Evolutionary conservation across 2,888 invertebrate genomes (phyloP), one percentile per base, ranked within the genome.

Genomic region (Julus scandinavius): DNA sequence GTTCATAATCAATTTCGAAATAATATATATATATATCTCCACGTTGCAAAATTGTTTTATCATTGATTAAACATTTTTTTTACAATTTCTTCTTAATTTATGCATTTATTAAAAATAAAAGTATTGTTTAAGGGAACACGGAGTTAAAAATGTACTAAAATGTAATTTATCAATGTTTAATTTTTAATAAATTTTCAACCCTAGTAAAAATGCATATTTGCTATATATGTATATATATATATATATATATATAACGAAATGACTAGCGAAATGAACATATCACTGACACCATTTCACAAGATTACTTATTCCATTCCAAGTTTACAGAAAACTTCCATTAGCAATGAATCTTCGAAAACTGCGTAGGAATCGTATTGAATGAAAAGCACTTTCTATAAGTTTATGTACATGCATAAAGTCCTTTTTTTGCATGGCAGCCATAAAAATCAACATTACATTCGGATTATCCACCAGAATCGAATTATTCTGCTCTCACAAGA

Each of bases 371-470:
- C 72, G 29, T 17, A 20, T 7, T 72, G 72, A 72, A 72, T 72
- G 72, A 72, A 72, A 72, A 29, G 72, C 72, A 72, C 72, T 85
- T 85, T 49, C 41, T 40, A 41, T 41, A 85, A 45, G 85, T 85
- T 85, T 13, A 13, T 41, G 13, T 41, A 11, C 20, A 41, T n/a
- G 49, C 85, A 0, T 85, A 15, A 29, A 49, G 49, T 49, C n/a
- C 20, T 41, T 49, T 72, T 72, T 72, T 72, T 85, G 41, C 41
- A 5, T 9, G 41, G 41, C 85, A 85, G 49, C 85, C 87, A 87
- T 87, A 87, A 87, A 87, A 87, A 87, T 87, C 87, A 87, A 87
- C 87, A 87, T 87, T 87, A 87, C 87, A 87, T 87, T 87, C 87
- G 50, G 87, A 87, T 87, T 87, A 87, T 87, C 87, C 50, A 45